These are phyloP conservation scores for Diabrotica undecimpunctata DNA, from an alignment of 1,140 invertebrate genomes.

Conservation along the genomic window DNA sequence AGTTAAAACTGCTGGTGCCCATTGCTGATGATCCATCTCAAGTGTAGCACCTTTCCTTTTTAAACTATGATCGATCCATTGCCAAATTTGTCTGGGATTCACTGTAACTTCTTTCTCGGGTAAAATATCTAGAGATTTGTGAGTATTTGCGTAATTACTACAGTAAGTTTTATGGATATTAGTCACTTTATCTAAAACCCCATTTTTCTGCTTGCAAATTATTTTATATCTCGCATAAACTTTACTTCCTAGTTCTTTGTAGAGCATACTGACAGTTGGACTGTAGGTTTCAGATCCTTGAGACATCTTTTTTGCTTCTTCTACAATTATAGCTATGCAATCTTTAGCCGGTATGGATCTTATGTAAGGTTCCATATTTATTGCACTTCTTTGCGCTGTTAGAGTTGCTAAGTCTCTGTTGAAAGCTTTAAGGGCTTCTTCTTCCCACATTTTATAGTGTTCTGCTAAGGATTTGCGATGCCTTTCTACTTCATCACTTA, in stretches of 20 bases:
- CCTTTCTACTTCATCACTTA: slow-evolving; percentile 35
- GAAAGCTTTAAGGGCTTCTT: slow-evolving; percentile 59
- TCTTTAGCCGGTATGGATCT: slow-evolving; percentile 40
- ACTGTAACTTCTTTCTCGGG: slow-evolving; percentile 43
- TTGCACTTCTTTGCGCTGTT: slow-evolving; percentile 49
- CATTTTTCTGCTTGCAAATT: slow-evolving; percentile 60
- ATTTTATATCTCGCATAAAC: slow-evolving; percentile 63
- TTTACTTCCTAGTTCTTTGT: slow-evolving; percentile 65
- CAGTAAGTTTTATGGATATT: slow-evolving; percentile 41
- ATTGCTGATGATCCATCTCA: slow-evolving; percentile 54
- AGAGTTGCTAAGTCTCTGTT: slow-evolving; percentile 63
- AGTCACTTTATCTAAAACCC: slow-evolving; percentile 63
- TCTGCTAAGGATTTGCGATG: slow-evolving; percentile 57
- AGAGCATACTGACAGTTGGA: slow-evolving; percentile 61
- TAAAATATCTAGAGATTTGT: slow-evolving; percentile 42
- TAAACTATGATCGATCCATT: slow-evolving; percentile 56
- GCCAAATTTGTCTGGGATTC: slow-evolving; percentile 74
- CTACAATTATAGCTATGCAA: slow-evolving; percentile 40
- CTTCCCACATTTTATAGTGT: slow-evolving; percentile 64
- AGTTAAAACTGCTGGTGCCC: slow-evolving; percentile 56
- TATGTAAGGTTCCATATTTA: slow-evolving; percentile 74
- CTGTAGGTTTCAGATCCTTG: slow-evolving; percentile 78
- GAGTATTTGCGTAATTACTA: slow-evolving; percentile 31
- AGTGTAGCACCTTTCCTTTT: slow-evolving; percentile 58
- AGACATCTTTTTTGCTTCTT: slow-evolving; percentile 52